Base-by-base conservation (phyloP, 1,140 invertebrate genomes). In the Drosophila sp. region DNA sequence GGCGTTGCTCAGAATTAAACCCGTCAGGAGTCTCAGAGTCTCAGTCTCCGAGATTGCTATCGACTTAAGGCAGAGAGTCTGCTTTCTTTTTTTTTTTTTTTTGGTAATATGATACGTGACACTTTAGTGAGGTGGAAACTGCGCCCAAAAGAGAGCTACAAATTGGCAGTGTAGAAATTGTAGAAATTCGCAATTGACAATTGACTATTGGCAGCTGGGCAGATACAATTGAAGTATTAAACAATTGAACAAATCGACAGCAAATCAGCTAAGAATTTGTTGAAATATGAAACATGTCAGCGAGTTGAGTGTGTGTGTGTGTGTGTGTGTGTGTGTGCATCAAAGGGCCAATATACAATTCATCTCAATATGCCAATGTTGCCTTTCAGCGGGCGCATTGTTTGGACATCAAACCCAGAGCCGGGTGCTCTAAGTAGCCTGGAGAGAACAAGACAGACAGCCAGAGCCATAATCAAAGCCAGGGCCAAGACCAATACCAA, bases 321-420 rank as follows among this genome's bases (percentile, higher is more conserved):
- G 25, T 56, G 16, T 67, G 16, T 16, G 25, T 51, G 36, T 67
- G 29, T 61, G 27, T 65, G 51, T 64, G 50, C 27, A 13, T 51
- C n/a, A 64, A 65, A 65, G 62, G 62, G 63, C 45, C 63, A 48
- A 71, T 61, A 66, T 46, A 89, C 76, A 82, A 89, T 87, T 89
- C 82, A 89, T 83, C 82, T 87, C 82, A 87, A 89, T 89, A 87
- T 89, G 83, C 83, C 83, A 89, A 83, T 83, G 83, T 79, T 78
- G 82, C 76, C 46, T 87, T 89, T 87, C 82, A 89, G 77, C 83
- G 72, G 62, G 41, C 70, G 57, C 79, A 87, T 89, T 87, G 82
- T 89, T 87, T 87, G 83, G 82, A 89, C 83, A 87, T 89, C 41
- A 80, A 61, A 64, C 34, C 53, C 54, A 45, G 32, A 74, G 54